Evolutionary conservation across 2,113 vertebrate genomes (phyloP).

Genomic region (Istiophorus platypterus): DNA sequence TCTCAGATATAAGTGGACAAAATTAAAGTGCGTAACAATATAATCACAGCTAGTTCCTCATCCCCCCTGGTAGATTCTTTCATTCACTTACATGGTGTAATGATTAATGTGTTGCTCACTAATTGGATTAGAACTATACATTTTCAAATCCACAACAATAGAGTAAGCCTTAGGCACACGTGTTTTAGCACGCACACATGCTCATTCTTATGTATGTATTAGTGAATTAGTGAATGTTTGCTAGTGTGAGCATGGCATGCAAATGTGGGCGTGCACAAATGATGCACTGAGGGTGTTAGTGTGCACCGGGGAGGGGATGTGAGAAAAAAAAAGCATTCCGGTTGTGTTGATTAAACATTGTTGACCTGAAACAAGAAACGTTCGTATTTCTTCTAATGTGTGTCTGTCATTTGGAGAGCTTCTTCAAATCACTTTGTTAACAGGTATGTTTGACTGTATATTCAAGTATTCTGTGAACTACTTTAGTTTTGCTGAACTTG

Average conservation of each 20-base stretch:
- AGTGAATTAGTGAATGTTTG: conserved; percentile 28
- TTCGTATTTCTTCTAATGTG: conserved; percentile 1
- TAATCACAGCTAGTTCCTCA: background rate
- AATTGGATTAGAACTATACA: conserved; percentile 70
- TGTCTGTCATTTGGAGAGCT: conserved; percentile 13
- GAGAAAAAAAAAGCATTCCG: conserved; percentile 14
- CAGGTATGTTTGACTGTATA: conserved; percentile 65
- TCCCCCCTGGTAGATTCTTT: conserved; percentile 23
- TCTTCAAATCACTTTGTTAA: conserved; percentile 24
- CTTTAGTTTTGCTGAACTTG: background rate
- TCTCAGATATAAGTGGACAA: background rate
- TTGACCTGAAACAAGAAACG: conserved; percentile 26
- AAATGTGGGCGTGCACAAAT: conserved; percentile 46
- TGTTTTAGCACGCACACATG: conserved; percentile 26
- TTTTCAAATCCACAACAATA: conserved; percentile 58
- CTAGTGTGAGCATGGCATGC: conserved; percentile 15
- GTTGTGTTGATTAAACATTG: conserved; percentile 21
- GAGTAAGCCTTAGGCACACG: conserved; percentile 46
- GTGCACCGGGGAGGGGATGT: conserved; percentile 16
- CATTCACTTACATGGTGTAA: conserved; percentile 25
- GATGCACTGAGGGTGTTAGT: conserved; percentile 20
- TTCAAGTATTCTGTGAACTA: background rate
- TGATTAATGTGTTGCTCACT: conserved; percentile 55
- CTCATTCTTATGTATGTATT: background rate
- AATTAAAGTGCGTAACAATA: background rate